Evolutionary conservation across 2,888 invertebrate genomes (phyloP), one percentile per base, ranked within the genome.

Genomic region (Tyria jacobaeae): DNA sequence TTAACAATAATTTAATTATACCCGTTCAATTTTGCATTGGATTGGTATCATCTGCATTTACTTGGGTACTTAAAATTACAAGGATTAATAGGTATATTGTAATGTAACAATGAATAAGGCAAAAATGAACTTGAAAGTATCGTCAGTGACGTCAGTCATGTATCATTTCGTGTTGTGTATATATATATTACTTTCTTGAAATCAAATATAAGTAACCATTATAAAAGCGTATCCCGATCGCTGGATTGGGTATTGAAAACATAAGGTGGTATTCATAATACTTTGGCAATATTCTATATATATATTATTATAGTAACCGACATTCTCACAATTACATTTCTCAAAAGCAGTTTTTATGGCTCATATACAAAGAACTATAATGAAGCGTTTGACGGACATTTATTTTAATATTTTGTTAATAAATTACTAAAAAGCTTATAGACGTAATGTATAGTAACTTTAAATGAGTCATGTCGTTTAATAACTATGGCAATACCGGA

Each of bases 201-300:
- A n/a, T n/a, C n/a, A n/a, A n/a, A n/a, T n/a, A n/a, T n/a, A n/a
- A n/a, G n/a, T n/a, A n/a, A n/a, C n/a, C 10, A 9, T 15, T 3
- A 37, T 10, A 41, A 0, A 41, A 17, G 21, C n/a, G n/a, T 44
- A 44, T 44, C 64, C 35, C 25, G 44, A 62, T 49, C 3, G 27
- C 27, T 25, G 27, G 25, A 48, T 7, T 25, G 60, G 49, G 58
- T 17, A 31, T 34, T 51, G 37, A 37, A 24, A 47, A 44, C 41
- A 44, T 27, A 39, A 41, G 27, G 21, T 37, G 51, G 35, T 49
- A 56, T 49, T 39, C 25, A 60, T 62, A 54, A 60, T 25, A 62
- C 55, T 75, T 75, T 76, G 76, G 76, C 76, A 69, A 68, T 71
- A n/a, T n/a, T n/a, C n/a, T n/a, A n/a, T n/a, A n/a, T n/a, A 44